These are phyloP conservation scores for Elephantulus edwardii DNA, from an alignment of 2,113 vertebrate genomes.

Conservation along the genomic window DNA sequence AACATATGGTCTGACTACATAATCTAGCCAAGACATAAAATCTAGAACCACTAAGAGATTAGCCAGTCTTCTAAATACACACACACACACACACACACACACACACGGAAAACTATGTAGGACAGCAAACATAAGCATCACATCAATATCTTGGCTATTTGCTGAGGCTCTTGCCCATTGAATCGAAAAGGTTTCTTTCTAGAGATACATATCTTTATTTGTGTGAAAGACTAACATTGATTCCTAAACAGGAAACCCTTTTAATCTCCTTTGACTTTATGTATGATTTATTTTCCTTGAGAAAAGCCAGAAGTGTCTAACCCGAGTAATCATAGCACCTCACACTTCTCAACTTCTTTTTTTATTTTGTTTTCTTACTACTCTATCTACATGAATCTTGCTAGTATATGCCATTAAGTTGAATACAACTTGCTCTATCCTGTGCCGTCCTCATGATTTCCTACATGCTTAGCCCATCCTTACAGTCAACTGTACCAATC, in stretches of 20 bases:
- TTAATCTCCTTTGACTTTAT: conserved; percentile 7
- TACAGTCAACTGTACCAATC: no score
- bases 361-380: no score
- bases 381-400: no score
- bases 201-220: not conserved
- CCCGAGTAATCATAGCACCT: no score
- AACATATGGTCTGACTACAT: not conserved
- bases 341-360: no score
- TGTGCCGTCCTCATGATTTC: no score
- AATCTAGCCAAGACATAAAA: not conserved
- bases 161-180: not conserved
- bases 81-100: no score
- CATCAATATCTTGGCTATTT: not conserved
- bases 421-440: no score
- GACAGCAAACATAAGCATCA: not conserved
- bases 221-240: not conserved
- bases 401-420: no score
- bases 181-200: not conserved
- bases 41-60: not conserved
- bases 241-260: not conserved
- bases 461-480: no score
- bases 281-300: conserved; percentile 30
- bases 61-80: not conserved
- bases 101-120: not conserved
- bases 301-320: no score